A percentile compares a stretch with the other conserved stretches of the same genome.
Conservation (phyloP, 2,888 invertebrate species). For the Ashinkailepas kermadecensis region DNA sequence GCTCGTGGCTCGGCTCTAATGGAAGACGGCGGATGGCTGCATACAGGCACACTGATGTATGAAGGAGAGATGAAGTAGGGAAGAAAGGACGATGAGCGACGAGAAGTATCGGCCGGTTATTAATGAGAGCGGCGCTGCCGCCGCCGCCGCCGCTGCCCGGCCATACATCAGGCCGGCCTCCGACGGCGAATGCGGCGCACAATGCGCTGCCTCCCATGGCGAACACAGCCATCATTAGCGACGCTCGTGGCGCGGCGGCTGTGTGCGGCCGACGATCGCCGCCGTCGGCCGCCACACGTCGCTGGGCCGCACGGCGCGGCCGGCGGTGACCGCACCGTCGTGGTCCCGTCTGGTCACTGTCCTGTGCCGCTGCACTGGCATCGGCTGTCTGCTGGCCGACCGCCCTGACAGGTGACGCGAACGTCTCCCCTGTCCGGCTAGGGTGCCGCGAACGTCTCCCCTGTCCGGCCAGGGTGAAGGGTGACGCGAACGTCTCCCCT, state of each 20-base stretch:
- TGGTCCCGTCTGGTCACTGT: too few relatives aligned
- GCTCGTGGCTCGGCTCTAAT: background rate
- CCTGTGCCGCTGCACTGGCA: too few relatives aligned
- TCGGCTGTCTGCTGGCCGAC: too few relatives aligned
- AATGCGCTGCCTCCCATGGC: background rate
- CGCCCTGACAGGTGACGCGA: too few relatives aligned
- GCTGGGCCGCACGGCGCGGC: background rate
- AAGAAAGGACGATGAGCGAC: conserved; percentile 21
- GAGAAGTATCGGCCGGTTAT: conserved; percentile 21
- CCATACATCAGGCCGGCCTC: background rate
- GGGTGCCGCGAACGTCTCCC: too few relatives aligned
- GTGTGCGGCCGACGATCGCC: background rate
- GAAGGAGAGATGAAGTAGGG: conserved; percentile 17
- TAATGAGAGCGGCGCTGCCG: conserved; percentile 1
- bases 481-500: too few relatives aligned
- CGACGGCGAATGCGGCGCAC: background rate
- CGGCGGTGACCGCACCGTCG: background rate
- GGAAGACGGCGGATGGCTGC: conserved; percentile 12
- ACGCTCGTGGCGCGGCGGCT: background rate
- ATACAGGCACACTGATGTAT: conserved; percentile 13
- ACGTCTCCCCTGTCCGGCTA: too few relatives aligned
- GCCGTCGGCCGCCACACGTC: background rate
- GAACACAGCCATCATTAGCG: background rate
- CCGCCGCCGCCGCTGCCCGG: background rate
- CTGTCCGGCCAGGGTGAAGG: too few relatives aligned